Evolutionary conservation across 2,113 vertebrate species (phyloP), one percentile per base, ranked within the genome.

Genomic region (Leptosomus discolor): DNA sequence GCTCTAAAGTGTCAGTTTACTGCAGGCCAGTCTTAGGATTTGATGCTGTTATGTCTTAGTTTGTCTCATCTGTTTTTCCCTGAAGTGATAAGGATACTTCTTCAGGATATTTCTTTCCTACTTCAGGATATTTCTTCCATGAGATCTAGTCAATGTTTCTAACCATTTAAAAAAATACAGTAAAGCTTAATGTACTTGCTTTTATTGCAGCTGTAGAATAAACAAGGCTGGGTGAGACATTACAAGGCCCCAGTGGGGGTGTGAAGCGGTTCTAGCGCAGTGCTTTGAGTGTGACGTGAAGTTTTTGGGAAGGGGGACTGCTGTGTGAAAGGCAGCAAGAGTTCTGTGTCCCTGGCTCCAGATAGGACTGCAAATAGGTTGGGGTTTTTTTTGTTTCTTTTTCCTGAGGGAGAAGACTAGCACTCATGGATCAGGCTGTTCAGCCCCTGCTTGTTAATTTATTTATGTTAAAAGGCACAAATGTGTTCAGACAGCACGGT

Each of bases 391-490:
- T n/a, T n/a, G n/a, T n/a, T n/a, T n/a, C n/a, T n/a, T 20, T 91
- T 56, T 90, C 90, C 80, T 30, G 56, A 75, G 65, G 87, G 87
- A 83, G 63, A 51, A 41, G 75, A 91, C 76, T 23, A 78, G 60
- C 68, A 87, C 84, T 57, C 86, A 30, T 56, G 78, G 68, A 63
- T 86, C 71, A 39, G 94, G 24, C 84, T 87, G 45, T 61, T 27
- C 94, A 94, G 84, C 77, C 81, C 36, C 56, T 1, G 3, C 92
- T 75, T 68, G 77, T 71, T 96, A 32, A 75, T 93, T 91, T 95
- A 90, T 97, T 95, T 34, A 48, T 95, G 87, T 43, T 82, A 41
- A 82, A 88, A 95, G 88, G 90, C 70, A 57, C 2, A 5, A 37
- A 91, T 94, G 92, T 53, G 91, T 87, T 91, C 93, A 63, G 90